These are phyloP conservation scores for Trichogramma pretiosum DNA, from an alignment of 1,140 invertebrate species.

Conservation along the genomic window DNA sequence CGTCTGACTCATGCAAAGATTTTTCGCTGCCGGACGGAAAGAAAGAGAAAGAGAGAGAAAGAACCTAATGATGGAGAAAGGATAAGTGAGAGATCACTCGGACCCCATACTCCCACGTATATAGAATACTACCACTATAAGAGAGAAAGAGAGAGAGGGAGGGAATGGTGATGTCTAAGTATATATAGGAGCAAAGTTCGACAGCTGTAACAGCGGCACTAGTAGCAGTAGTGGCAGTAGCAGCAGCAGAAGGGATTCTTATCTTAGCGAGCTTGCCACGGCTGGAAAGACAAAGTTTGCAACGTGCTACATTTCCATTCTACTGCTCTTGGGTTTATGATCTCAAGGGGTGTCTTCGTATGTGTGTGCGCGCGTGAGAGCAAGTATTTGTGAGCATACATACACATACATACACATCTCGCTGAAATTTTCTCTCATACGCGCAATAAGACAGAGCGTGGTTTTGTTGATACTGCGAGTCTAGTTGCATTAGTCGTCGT, in stretches of 20 bases:
- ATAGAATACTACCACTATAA: too few relatives aligned
- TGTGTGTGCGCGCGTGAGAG: too few relatives aligned
- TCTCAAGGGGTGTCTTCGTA: too few relatives aligned
- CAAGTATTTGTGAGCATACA: too few relatives aligned
- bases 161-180: too few relatives aligned
- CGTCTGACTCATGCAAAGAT: too few relatives aligned
- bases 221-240: not conserved
- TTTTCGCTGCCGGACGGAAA: not conserved
- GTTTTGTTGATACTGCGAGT: too few relatives aligned
- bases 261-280: conserved; percentile 6
- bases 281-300: conserved; percentile 7
- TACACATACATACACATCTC: too few relatives aligned
- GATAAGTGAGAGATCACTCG: not conserved
- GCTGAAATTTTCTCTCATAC: not conserved
- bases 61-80: not conserved
- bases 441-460: too few relatives aligned
- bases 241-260: conserved; percentile 1
- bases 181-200: conserved; percentile 4
- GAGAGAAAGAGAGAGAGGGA: too few relatives aligned
- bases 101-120: too few relatives aligned
- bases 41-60: not conserved
- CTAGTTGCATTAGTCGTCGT: too few relatives aligned
- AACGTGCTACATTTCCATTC: conserved; percentile 2
- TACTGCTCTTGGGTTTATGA: not conserved
- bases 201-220: not conserved